Evolutionary conservation across 2,113 vertebrate genomes (phyloP).

Genomic region (Acrocephalus arundinaceus): DNA sequence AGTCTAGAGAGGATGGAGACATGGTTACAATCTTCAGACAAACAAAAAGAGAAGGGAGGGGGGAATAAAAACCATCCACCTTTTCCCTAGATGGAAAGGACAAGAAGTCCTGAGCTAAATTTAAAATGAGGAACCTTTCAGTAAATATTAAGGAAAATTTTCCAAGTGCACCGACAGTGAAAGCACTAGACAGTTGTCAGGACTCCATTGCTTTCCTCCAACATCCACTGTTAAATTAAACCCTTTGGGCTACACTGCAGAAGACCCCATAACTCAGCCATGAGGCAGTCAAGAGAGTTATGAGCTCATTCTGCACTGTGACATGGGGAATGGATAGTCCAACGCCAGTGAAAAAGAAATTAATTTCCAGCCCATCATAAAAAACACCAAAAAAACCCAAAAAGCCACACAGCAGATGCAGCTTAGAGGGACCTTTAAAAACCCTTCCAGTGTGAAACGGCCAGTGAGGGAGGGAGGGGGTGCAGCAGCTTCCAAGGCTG

Average conservation of each 20-base stretch:
- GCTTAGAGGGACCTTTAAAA: constrained; percentile 48
- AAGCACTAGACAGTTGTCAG: neutral
- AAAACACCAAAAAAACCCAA: neutral
- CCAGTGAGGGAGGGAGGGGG: neutral
- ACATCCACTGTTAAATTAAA: constrained; percentile 41
- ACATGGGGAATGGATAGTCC: constrained; percentile 45
- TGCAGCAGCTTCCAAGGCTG: neutral
- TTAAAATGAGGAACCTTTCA: neutral
- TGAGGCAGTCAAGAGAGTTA: constrained; percentile 33
- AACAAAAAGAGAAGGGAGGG: neutral
- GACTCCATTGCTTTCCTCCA: constrained; percentile 13
- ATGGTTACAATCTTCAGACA: neutral
- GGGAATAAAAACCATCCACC: neutral
- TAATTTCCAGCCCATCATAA: constrained; percentile 67
- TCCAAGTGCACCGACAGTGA: neutral
- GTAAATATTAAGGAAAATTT: neutral
- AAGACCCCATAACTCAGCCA: constrained; percentile 32
- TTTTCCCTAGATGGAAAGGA: neutral
- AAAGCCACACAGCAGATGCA: constrained; percentile 27
- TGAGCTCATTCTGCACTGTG: constrained; percentile 19
- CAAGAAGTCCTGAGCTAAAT: neutral
- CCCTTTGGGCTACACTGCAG: neutral
- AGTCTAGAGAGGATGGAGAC: neutral
- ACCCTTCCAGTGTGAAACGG: neutral
- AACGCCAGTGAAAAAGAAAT: constrained; percentile 41